Conservation (phyloP, 2,888 invertebrate species). For the Drosophila limbata region DNA sequence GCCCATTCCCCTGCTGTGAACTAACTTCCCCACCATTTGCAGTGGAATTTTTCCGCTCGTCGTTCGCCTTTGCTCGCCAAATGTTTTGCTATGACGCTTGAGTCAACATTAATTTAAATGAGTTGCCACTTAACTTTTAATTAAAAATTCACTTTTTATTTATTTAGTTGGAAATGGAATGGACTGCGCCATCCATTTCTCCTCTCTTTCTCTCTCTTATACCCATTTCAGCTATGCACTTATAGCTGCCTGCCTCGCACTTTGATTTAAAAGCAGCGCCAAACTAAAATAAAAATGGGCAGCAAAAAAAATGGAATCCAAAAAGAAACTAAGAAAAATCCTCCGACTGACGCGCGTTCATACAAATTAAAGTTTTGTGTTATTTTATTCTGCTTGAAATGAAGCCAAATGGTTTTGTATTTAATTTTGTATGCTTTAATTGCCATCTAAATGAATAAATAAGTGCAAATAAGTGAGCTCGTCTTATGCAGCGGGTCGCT, state of each 20-base stretch:
- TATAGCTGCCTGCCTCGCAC: constrained; percentile 52
- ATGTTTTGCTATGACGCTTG: constrained; percentile 80
- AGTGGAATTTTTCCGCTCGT: constrained; percentile 33
- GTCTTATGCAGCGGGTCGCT: constrained; percentile 11
- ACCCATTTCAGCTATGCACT: constrained; percentile 46
- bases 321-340: constrained; percentile 26
- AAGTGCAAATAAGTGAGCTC: constrained; percentile 54
- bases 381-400: constrained; percentile 79
- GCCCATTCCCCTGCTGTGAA: neutral
- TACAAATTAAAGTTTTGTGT: constrained; percentile 80
- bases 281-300: constrained; percentile 71
- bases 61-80: constrained; percentile 56
- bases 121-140: constrained; percentile 84
- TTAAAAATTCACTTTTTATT: constrained; percentile 83
- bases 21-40: constrained; percentile 9
- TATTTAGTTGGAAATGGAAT: constrained; percentile 78
- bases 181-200: constrained; percentile 47
- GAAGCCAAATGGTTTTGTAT: constrained; percentile 72
- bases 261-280: constrained; percentile 72
- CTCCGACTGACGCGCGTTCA: constrained; percentile 46
- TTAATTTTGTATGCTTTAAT: constrained; percentile 76
- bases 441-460: constrained; percentile 69
- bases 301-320: constrained; percentile 21
- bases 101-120: constrained; percentile 83
- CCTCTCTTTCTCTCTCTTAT: neutral